phyloP scores from a whole-genome alignment of 53 echinoderm and acorn worm species.

The Holothuria leucospilota region DNA sequence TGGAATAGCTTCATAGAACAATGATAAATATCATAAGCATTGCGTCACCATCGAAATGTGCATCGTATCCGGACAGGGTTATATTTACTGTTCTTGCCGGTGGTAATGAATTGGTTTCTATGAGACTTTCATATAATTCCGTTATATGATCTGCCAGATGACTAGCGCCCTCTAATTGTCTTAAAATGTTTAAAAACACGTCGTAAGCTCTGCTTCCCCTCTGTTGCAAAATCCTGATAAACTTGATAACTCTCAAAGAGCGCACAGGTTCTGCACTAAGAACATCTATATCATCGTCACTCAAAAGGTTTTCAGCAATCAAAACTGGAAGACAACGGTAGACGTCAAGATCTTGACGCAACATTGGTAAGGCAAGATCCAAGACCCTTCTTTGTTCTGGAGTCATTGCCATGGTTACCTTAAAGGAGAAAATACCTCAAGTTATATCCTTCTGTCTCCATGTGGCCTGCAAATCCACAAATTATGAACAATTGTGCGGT shows the following conservation, averaged over 20 bases:
- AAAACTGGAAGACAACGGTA: not conserved
- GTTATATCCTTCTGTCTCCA: too few relatives aligned
- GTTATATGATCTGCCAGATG: constrained; percentile 1
- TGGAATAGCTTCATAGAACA: too few relatives aligned
- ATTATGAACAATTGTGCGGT: too few relatives aligned
- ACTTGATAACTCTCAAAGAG: not conserved
- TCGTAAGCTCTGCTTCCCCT: not conserved
- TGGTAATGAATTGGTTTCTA: too few relatives aligned
- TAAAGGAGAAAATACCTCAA: not conserved
- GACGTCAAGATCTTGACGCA: not conserved
- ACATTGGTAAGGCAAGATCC: not conserved
- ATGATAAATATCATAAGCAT: too few relatives aligned
- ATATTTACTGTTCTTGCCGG: too few relatives aligned
- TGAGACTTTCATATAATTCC: not conserved
- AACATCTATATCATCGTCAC: not conserved
- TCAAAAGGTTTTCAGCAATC: constrained; percentile 9
- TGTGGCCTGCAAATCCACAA: too few relatives aligned
- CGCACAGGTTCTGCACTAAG: not conserved
- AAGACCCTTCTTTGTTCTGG: not conserved
- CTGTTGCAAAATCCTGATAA: not conserved
- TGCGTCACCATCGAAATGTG: too few relatives aligned
- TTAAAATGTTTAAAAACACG: not conserved
- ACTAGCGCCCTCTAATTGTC: not conserved
- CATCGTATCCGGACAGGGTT: too few relatives aligned
- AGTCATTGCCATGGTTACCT: constrained; percentile 1